Base-by-base conservation (phyloP, 2,797 vertebrate species). In the Rhinophrynus dorsalis region DNA sequence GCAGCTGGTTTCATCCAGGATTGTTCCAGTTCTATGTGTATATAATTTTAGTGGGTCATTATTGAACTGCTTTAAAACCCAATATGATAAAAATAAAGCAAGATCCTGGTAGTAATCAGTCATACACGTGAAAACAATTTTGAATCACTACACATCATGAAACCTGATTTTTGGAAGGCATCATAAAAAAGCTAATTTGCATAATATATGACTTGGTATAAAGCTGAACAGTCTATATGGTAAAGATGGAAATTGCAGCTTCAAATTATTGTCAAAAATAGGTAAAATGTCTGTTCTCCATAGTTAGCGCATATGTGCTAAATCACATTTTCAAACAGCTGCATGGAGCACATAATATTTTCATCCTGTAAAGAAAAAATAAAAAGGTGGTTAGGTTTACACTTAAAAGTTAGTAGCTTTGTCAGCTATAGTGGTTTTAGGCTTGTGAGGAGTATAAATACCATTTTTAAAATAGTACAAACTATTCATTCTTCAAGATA, bases 321-420 rank as follows among this genome's bases (percentile, higher is more conserved):
- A 88, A 99, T 98, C 81, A 98, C 91, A n/a, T 98, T 98, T 90
- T 99, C 97, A 82, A 99, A 99, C 83, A 99, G 95, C 85, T 98
- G 96, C 97, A 99, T 98, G 73, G 97, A 99, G 85, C 90, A 88
- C 97, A 99, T 99, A 87, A 99, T 99, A 80, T 99, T 99, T 85
- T 99, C 96, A 83, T 99, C 97, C 96, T 99, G 90, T 40, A 80
- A 78, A 55, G 78, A 48, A 70, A 82, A 60, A 83, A n/a, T n/a
- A 68, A 24, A 74, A 40, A 64, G 42, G 70, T 18, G 7, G 2
- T 38, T 6, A 38, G 35, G n/a, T n/a, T n/a, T n/a, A n/a, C n/a
- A n/a, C n/a, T n/a, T n/a, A n/a, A n/a, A n/a, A n/a, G n/a, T n/a
- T n/a, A n/a, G n/a, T n/a, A n/a, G n/a, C n/a, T n/a, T n/a, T n/a